Conservation (phyloP, 2,113 vertebrate species). For the Polyodon spathula region DNA sequence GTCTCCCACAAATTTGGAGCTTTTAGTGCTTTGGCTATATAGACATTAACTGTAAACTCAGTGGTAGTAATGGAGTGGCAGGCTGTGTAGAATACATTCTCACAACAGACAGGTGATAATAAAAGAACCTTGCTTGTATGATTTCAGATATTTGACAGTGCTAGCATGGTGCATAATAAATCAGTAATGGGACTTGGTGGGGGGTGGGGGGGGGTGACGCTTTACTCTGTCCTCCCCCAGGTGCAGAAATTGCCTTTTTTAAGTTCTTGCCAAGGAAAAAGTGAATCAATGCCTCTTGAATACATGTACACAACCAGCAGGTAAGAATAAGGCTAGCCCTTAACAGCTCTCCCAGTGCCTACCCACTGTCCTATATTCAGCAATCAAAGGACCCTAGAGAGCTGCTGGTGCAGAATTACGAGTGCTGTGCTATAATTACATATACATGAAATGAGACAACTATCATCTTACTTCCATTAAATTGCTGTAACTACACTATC, state of each 20-base stretch:
- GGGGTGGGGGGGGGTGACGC: no score
- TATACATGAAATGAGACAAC: not conserved
- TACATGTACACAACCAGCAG: no score
- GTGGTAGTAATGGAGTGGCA: conserved; percentile 1
- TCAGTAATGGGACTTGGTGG: no score
- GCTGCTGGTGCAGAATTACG: not conserved
- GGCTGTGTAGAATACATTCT: not conserved
- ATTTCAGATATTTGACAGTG: not conserved
- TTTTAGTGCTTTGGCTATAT: conserved; percentile 17
- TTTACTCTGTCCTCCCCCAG: no score
- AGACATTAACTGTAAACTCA: not conserved
- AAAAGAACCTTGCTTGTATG: not conserved
- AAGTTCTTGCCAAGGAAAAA: no score
- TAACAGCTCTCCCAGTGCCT: no score
- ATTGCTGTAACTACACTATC: not conserved
- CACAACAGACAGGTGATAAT: not conserved
- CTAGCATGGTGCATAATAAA: not conserved
- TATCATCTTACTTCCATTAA: not conserved
- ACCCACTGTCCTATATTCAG: not conserved
- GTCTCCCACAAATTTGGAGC: conserved; percentile 1
- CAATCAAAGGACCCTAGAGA: not conserved
- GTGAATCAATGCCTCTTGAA: no score
- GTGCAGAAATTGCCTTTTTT: no score
- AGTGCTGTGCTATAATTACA: conserved; percentile 1
- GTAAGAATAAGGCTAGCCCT: no score